Conservation (phyloP, 2,888 invertebrate species). For the Harmothoe impar region DNA sequence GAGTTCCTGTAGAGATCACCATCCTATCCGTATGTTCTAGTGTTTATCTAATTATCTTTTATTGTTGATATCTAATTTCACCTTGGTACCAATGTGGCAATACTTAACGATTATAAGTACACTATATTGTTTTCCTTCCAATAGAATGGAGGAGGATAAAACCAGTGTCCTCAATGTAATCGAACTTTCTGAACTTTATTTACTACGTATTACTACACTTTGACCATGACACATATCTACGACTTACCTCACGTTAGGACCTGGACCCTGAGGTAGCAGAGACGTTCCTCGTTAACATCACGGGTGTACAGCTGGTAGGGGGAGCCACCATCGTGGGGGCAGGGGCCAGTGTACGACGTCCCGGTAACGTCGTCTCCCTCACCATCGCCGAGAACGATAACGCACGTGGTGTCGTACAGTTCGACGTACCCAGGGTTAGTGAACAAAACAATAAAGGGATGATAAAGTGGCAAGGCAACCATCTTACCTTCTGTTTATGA, state of each 20-base stretch:
- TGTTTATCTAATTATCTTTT: not conserved
- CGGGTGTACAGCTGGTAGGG: constrained; percentile 75
- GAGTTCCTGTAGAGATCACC: constrained; percentile 75
- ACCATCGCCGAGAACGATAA: constrained; percentile 81
- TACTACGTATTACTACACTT: no score
- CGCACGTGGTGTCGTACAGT: constrained; percentile 80
- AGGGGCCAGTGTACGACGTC: constrained; percentile 77
- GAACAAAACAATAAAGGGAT: no score
- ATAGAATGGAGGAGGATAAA: no score
- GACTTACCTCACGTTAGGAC: constrained; percentile 74
- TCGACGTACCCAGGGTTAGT: constrained; percentile 79
- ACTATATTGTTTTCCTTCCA: no score
- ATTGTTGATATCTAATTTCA: no score
- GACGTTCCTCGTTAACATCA: constrained; percentile 80
- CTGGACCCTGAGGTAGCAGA: constrained; percentile 80
- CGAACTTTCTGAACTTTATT: no score
- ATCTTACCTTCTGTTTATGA: no score
- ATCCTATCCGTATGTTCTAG: constrained; percentile 77
- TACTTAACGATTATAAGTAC: not conserved
- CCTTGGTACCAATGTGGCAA: constrained; percentile 15
- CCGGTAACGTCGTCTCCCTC: constrained; percentile 75
- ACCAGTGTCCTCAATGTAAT: no score
- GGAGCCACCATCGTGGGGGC: constrained; percentile 71
- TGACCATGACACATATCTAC: no score
- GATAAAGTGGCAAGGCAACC: no score